Evolutionary conservation across 2,797 vertebrate genomes (phyloP).

Genomic region (Chelonia mydas): DNA sequence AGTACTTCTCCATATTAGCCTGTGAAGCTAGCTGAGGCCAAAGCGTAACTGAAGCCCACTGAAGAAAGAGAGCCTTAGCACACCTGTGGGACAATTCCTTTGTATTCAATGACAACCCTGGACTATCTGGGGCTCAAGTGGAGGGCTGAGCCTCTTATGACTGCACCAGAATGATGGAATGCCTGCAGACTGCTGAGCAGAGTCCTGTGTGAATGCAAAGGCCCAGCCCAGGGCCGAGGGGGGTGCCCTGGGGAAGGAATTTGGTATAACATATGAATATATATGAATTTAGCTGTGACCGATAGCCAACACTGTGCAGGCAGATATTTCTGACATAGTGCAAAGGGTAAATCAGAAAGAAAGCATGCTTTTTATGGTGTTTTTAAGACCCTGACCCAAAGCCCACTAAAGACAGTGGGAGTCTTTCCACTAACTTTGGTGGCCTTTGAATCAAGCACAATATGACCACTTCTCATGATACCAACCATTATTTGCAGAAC

Average conservation of each 20-base stretch:
- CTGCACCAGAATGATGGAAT: background rate
- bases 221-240: background rate
- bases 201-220: background rate
- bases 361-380: background rate
- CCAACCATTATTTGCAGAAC: background rate
- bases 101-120: too few species aligned
- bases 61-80: background rate
- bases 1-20: background rate
- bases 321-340: background rate
- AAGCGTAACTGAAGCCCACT: background rate
- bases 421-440: fast-evolving
- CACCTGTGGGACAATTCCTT: too few species aligned
- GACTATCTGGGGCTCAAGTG: too few species aligned
- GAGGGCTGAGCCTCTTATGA: too few species aligned
- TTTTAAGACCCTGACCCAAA: background rate
- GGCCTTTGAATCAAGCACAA: background rate
- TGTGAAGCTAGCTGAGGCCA: background rate
- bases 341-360: background rate
- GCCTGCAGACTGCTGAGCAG: background rate
- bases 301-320: background rate
- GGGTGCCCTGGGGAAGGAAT: background rate
- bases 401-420: background rate
- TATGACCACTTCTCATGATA: background rate
- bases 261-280: background rate
- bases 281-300: background rate